phyloP scores from a whole-genome alignment of 1,140 invertebrate species.

The Cecropterus lyciades region DNA sequence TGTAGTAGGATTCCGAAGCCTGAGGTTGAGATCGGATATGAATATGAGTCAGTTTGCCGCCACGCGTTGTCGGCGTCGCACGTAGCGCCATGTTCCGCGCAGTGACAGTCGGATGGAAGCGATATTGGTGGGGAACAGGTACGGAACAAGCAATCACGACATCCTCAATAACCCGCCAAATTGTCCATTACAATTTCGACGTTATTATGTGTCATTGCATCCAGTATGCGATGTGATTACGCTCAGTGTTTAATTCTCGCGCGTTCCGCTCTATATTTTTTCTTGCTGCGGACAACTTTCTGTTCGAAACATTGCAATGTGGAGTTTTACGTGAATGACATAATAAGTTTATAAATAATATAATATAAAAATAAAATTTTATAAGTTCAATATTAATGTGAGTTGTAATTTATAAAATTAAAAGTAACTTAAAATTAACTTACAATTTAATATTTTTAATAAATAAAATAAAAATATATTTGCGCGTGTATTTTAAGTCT shows the following conservation, averaged over 20 bases:
- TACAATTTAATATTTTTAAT: too few species aligned
- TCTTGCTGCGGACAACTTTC: constrained; percentile 23
- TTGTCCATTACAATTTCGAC: constrained; percentile 36
- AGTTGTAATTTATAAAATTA: neutral
- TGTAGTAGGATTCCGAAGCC: neutral
- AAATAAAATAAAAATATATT: neutral
- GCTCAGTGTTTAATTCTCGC: constrained; percentile 24
- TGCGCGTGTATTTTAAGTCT: constrained; percentile 5
- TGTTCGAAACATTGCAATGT: constrained; percentile 9
- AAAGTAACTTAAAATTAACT: too few species aligned
- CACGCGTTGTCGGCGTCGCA: constrained; percentile 62
- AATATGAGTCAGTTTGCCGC: constrained; percentile 62
- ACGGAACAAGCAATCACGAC: constrained; percentile 68
- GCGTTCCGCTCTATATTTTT: constrained; percentile 26
- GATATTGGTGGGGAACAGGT: constrained; percentile 83
- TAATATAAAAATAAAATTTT: neutral
- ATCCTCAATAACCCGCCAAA: constrained; percentile 61
- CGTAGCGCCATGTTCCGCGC: constrained; percentile 77
- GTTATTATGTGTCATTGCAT: constrained; percentile 27
- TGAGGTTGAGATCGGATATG: constrained; percentile 34
- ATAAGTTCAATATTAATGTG: neutral
- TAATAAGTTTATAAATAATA: too few species aligned
- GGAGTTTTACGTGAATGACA: neutral
- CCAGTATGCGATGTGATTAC: constrained; percentile 3
- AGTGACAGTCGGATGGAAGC: constrained; percentile 77